Conservation (phyloP, 30 jellyfish, hydroid and myxozoan genomes). For the Phacellophora camtschatica region DNA sequence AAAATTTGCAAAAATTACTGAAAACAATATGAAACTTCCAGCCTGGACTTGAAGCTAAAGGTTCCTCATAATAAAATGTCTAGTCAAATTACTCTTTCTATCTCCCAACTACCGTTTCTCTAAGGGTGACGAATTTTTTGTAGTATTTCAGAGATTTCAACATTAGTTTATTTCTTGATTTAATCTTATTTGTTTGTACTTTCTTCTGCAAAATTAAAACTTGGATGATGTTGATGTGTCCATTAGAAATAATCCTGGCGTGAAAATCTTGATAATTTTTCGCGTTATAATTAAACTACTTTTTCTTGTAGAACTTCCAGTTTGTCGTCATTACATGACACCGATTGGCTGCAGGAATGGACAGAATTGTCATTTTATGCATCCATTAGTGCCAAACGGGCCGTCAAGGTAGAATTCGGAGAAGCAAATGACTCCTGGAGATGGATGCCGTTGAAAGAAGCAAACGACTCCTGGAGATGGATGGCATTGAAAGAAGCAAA, state of each 20-base stretch:
- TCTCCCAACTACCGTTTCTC: not conserved
- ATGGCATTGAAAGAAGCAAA: too few species aligned
- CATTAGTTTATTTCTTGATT: too few species aligned
- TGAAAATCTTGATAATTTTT: not conserved
- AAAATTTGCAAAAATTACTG: too few species aligned
- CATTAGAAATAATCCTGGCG: not conserved
- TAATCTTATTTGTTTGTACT: not conserved
- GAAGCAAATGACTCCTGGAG: too few species aligned
- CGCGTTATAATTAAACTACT: not conserved
- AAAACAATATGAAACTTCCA: too few species aligned
- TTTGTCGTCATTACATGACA: conserved; percentile 83
- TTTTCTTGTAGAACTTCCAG: conserved; percentile 34
- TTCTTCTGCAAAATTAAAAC: too few species aligned
- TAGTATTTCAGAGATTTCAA: too few species aligned
- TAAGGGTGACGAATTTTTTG: not conserved
- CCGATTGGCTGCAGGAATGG: conserved; percentile 94
- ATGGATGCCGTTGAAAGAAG: too few species aligned
- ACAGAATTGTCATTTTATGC: conserved; percentile 71
- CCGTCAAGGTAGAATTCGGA: conserved; percentile 9
- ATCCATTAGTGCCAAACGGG: conserved; percentile 29
- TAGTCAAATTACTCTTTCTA: too few species aligned
- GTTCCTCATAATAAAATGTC: too few species aligned
- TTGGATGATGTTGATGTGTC: not conserved
- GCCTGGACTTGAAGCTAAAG: too few species aligned
- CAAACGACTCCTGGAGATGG: too few species aligned